Base-by-base conservation (phyloP, 2,888 invertebrate genomes). In the Netelia inedita region DNA sequence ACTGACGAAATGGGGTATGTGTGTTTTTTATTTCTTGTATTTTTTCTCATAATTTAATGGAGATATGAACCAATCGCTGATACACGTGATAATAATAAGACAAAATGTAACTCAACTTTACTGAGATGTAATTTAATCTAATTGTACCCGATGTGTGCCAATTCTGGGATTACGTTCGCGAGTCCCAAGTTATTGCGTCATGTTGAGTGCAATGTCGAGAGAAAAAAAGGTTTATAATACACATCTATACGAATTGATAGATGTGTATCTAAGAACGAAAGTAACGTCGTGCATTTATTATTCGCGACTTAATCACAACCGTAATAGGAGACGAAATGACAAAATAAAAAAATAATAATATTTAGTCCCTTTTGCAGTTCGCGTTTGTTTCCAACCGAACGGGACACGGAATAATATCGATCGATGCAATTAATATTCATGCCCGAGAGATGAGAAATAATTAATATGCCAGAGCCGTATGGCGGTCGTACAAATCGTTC, bases 381-480 rank as follows among this genome's bases (percentile, higher is more conserved):
- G 61, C 43, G 63, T 81, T 61, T 46, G 28, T 57, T 2, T 35
- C 35, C 6, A 35, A 8, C 23, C 14, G 46, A 68, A 23, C 19
- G 19, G 43, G 50, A 61, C 57, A 74, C 16, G 9, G 19, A 81
- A 69, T 81, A 78, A 68, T 80, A 76, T 76, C 75, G 68, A 75
- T 72, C 72, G 63, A 71, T 76, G 73, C 55, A 84, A 35, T 81
- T 84, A 69, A 84, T 84, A 78, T 84, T 84, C 76, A 81, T 69
- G 78, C n/a, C 23, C 46, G 46, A 19, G 46, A 41, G 28, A 76
- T 81, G 35, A 78, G 68, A 73, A 78, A 82, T 84, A 84, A 84
- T 84, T 81, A 73, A 84, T 84, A 57, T 53, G 66, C 35, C 28
- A 19, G 41, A 35, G n/a, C 35, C 21, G 63, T 35, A 16, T 19